Percentiles rank a stretch among this genome's conserved stretches.
Conservation (phyloP, 1,140 invertebrate genomes). For the Nylanderia fulva region DNA sequence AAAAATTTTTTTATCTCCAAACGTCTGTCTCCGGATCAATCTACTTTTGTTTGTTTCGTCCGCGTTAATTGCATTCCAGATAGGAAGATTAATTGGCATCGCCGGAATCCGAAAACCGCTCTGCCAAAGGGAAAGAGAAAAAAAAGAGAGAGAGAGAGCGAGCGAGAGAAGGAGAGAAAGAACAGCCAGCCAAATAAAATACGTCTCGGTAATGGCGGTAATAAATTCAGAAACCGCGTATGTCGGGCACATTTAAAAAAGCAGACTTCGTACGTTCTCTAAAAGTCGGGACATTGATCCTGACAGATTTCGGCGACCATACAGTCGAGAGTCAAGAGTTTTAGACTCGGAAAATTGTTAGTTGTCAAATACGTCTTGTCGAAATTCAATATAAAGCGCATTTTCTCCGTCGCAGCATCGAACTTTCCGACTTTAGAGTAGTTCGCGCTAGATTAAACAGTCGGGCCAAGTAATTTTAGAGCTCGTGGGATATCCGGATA, state of each 20-base stretch:
- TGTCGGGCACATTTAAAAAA: slow-evolving; percentile 21
- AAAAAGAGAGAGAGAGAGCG: not conserved
- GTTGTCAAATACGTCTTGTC: not conserved
- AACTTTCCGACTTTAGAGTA: not conserved
- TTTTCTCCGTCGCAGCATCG: not conserved
- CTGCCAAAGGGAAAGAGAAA: not conserved
- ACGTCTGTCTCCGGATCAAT: slow-evolving; percentile 1
- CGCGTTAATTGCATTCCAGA: slow-evolving; percentile 59
- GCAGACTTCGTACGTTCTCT: not conserved
- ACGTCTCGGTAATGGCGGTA: slow-evolving; percentile 39
- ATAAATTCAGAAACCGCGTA: slow-evolving; percentile 45
- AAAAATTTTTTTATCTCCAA: slow-evolving; percentile 2
- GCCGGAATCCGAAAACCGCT: slow-evolving; percentile 50
- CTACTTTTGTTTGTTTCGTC: slow-evolving; percentile 39
- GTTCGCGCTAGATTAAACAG: slow-evolving; percentile 36
- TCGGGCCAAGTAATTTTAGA: slow-evolving; percentile 43
- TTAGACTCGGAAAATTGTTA: no score
- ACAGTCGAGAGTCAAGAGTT: not conserved
- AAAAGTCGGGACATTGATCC: not conserved
- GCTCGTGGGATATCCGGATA: slow-evolving; percentile 52
- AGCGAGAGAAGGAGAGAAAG: not conserved
- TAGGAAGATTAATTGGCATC: slow-evolving; percentile 56
- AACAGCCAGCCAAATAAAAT: slow-evolving; percentile 25
- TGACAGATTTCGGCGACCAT: not conserved
- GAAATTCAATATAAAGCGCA: not conserved